Conservation (phyloP, 2,888 invertebrate species). For the Dicyrtoma fusca region DNA sequence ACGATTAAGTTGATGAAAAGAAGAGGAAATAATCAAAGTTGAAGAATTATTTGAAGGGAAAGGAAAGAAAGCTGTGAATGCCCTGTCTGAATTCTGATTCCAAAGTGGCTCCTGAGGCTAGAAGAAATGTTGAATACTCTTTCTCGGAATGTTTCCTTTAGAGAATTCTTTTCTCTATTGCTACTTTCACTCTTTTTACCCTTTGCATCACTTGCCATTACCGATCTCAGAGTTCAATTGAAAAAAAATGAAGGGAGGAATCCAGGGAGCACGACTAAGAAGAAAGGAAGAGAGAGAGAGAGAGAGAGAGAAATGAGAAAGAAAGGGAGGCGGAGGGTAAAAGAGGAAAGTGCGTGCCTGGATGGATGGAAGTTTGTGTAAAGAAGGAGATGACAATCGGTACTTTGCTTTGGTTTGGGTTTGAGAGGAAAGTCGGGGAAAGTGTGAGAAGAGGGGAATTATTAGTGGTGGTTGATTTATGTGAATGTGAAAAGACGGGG, state of each 20-base stretch:
- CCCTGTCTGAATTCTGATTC: too few relatives aligned
- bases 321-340: not conserved
- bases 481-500: not conserved
- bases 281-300: not conserved
- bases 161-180: not conserved
- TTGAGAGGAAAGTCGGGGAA: not conserved
- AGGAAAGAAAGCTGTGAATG: slow-evolving; percentile 13
- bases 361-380: slow-evolving; percentile 1
- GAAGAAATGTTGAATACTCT: slow-evolving; percentile 5
- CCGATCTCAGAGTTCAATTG: too few relatives aligned
- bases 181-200: too few relatives aligned
- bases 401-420: not conserved
- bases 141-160: not conserved
- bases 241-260: too few relatives aligned
- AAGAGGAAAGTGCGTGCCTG: not conserved
- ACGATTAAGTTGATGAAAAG: slow-evolving; percentile 8
- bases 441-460: slow-evolving; percentile 9
- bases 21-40: slow-evolving; percentile 8
- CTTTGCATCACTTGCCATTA: too few relatives aligned
- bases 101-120: not conserved
- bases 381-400: not conserved
- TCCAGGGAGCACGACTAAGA: not conserved
- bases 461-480: slow-evolving; percentile 29
- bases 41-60: not conserved
- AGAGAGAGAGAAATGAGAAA: slow-evolving; percentile 4